phyloP scores from a whole-genome alignment of 2,113 vertebrate genomes.

The Spermophilus dauricus region DNA sequence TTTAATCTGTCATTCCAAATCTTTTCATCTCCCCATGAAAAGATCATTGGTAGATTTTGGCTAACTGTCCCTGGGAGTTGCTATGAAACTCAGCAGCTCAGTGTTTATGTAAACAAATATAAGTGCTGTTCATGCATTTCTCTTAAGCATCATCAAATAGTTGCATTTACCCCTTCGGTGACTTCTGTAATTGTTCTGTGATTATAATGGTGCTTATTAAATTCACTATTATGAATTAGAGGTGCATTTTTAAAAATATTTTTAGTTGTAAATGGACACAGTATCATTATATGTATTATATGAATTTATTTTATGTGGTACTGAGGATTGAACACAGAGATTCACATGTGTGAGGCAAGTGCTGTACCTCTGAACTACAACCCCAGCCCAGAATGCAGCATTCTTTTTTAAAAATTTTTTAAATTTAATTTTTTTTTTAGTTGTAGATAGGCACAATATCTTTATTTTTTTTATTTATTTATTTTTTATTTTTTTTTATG shows the following conservation, averaged over 20 bases:
- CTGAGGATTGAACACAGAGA: too few relatives aligned
- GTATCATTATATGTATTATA: too few relatives aligned
- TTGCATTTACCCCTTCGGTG: background rate
- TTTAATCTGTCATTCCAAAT: background rate
- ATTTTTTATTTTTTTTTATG: too few relatives aligned
- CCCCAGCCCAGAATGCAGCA: background rate
- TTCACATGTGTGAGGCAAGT: too few relatives aligned
- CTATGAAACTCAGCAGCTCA: conserved; percentile 32
- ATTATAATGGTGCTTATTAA: background rate
- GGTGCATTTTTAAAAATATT: background rate
- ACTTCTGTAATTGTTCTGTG: conserved; percentile 40
- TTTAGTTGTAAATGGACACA: too few relatives aligned
- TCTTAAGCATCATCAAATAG: conserved; percentile 1
- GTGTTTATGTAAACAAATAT: background rate
- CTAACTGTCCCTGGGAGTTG: background rate
- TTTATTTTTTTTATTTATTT: too few relatives aligned
- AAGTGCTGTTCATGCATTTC: background rate
- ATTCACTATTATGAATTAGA: background rate
- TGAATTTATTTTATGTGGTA: too few relatives aligned
- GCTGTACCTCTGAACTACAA: too few relatives aligned
- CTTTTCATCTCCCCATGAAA: conserved; percentile 24
- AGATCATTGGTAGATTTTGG: background rate
- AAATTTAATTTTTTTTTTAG: too few relatives aligned
- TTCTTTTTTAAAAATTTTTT: conserved; percentile 33
- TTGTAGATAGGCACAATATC: too few relatives aligned